phyloP scores from a whole-genome alignment of 2,888 invertebrate species.

The Acrobasis consociella region DNA sequence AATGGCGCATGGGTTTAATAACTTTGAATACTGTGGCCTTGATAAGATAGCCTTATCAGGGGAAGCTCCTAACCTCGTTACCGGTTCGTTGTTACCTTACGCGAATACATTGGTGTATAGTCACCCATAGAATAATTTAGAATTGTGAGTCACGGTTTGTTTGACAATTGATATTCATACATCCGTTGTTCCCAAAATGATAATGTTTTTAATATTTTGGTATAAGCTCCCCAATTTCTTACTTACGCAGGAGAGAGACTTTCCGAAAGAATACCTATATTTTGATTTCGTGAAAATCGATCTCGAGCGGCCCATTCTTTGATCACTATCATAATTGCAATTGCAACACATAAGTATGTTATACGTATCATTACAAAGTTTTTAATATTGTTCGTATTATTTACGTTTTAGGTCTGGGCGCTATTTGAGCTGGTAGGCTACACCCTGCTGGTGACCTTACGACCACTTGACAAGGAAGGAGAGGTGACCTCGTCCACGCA shows the following conservation, averaged over 20 bases:
- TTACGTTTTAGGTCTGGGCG: conserved; percentile 59
- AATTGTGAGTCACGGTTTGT: neutral
- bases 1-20: neutral
- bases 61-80: neutral
- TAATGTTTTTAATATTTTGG: too few species aligned
- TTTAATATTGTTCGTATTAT: conserved; percentile 1
- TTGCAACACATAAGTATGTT: too few species aligned
- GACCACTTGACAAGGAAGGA: conserved; percentile 58
- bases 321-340: too few species aligned
- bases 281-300: too few species aligned
- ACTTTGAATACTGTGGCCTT: neutral
- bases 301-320: too few species aligned
- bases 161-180: too few species aligned
- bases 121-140: neutral
- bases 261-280: too few species aligned
- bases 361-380: conserved; percentile 14
- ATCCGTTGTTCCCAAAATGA: neutral
- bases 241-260: too few species aligned
- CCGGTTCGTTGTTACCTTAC: too few species aligned
- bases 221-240: too few species aligned
- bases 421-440: conserved; percentile 61
- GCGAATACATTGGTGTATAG: neutral
- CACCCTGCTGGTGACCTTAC: conserved; percentile 62
- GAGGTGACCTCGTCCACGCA: conserved; percentile 55
- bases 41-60: neutral